Percentiles rank a stretch among this genome's conserved stretches.
phyloP scores from a whole-genome alignment of 2,888 invertebrate genomes.

The Microdon myrmicae region DNA sequence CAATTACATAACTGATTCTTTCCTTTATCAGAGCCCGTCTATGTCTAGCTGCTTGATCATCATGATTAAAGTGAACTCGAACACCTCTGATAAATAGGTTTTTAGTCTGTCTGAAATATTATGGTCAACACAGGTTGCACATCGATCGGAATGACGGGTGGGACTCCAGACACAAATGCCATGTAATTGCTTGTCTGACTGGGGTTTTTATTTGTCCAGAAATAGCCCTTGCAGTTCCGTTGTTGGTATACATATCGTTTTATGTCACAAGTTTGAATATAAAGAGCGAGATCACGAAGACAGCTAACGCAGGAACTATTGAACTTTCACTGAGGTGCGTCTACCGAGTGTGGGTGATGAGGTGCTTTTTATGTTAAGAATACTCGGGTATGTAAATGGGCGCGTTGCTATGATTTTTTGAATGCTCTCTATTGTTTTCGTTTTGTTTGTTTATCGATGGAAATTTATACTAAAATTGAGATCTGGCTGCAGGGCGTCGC shows the following conservation, averaged over 20 bases:
- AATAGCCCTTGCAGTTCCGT: constrained; percentile 23
- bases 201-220: constrained; percentile 39
- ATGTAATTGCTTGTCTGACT: constrained; percentile 42
- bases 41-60: constrained; percentile 24
- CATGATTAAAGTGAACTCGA: constrained; percentile 15
- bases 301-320: too few relatives aligned
- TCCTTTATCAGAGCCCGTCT: constrained; percentile 24
- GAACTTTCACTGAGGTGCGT: constrained; percentile 29
- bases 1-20: constrained; percentile 44
- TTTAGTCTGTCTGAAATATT: constrained; percentile 6
- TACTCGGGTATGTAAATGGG: neutral
- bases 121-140: too few relatives aligned
- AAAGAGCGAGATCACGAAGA: constrained; percentile 20
- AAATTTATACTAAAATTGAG: too few relatives aligned
- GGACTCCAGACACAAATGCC: constrained; percentile 23
- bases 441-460: too few relatives aligned
- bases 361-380: constrained; percentile 2
- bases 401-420: constrained; percentile 17
- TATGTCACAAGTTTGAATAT: constrained; percentile 24
- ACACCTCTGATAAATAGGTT: too few relatives aligned
- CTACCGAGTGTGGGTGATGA: constrained; percentile 33
- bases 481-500: too few relatives aligned
- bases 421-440: too few relatives aligned
- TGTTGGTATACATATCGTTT: constrained; percentile 29
- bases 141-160: neutral